Percentiles rank a stretch among this genome's conserved stretches.
Evolutionary conservation across 2,797 vertebrate species (phyloP).

Genomic region (Danio choprae): DNA sequence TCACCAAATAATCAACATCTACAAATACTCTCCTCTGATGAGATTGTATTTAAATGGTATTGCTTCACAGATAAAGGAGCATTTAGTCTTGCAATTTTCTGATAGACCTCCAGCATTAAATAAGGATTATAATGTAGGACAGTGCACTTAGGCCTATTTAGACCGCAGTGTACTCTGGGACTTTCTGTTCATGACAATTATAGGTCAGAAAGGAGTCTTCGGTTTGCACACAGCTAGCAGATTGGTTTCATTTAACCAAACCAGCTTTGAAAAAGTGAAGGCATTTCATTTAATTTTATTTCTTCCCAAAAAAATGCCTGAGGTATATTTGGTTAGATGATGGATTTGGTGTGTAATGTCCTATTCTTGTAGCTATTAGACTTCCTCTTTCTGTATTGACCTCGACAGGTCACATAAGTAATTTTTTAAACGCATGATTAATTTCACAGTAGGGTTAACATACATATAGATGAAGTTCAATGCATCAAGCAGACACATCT

Average conservation of each 20-base stretch:
- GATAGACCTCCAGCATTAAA: conserved; percentile 72
- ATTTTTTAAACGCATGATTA: conserved; percentile 83
- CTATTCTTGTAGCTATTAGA: conserved; percentile 79
- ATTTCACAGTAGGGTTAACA: conserved; percentile 79
- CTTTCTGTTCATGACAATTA: conserved; percentile 15
- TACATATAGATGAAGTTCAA: conserved; percentile 61
- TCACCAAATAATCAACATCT: conserved; percentile 39
- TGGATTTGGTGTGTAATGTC: conserved; percentile 80
- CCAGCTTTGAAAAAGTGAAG: conserved; percentile 28
- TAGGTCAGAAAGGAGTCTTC: conserved; percentile 25
- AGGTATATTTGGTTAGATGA: conserved; percentile 76
- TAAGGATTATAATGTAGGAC: conserved; percentile 70
- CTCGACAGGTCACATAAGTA: conserved; percentile 75
- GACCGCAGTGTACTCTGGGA: neutral
- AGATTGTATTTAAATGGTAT: conserved; percentile 66
- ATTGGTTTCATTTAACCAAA: neutral
- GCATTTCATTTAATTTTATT: conserved; percentile 70
- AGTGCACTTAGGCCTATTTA: conserved; percentile 52
- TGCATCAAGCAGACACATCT: conserved; percentile 69
- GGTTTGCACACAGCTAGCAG: neutral
- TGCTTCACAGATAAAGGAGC: conserved; percentile 63
- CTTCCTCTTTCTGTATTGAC: conserved; percentile 66
- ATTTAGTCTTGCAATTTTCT: conserved; percentile 57
- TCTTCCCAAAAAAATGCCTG: conserved; percentile 73
- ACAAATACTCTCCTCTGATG: conserved; percentile 43